These are phyloP conservation scores for Drosophila acutilabella DNA, from an alignment of 2,888 invertebrate genomes.

Conservation along the genomic window DNA sequence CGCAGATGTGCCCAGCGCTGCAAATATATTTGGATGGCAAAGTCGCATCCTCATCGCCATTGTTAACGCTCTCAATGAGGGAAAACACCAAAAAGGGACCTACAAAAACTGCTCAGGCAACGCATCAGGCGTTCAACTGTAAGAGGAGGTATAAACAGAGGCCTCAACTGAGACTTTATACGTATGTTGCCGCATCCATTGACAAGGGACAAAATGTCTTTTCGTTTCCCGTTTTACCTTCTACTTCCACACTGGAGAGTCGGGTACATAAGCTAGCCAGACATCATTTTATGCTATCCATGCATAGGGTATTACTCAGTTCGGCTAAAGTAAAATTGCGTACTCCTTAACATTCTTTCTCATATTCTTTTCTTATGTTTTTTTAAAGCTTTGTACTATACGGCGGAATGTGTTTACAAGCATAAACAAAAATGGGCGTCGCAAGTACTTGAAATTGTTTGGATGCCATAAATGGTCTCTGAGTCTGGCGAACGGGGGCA, in stretches of 20 bases:
- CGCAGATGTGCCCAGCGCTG: conserved; percentile 68
- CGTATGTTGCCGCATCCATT: conserved; percentile 50
- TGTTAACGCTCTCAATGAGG: conserved; percentile 15
- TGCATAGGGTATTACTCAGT: conserved; percentile 10
- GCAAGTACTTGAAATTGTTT: conserved; percentile 74
- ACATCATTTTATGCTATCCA: neutral
- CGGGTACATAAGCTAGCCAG: conserved; percentile 6
- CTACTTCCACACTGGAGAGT: no score
- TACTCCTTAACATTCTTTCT: neutral
- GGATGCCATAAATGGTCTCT: conserved; percentile 66
- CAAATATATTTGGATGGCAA: conserved; percentile 51
- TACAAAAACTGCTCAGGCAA: conserved; percentile 15
- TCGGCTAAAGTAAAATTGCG: neutral
- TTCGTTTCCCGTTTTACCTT: conserved; percentile 4
- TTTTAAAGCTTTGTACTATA: conserved; percentile 45
- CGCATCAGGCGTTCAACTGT: conserved; percentile 23
- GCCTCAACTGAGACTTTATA: conserved; percentile 13
- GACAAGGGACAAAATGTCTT: conserved; percentile 60
- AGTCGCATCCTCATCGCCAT: conserved; percentile 10
- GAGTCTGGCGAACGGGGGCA: neutral
- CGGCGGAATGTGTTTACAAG: conserved; percentile 67
- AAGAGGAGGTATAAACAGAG: conserved; percentile 5
- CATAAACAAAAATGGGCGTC: conserved; percentile 54
- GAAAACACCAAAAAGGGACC: neutral
- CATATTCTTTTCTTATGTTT: conserved; percentile 24